Conservation (phyloP, 2,888 invertebrate genomes). For the Drosophila mimetica region DNA sequence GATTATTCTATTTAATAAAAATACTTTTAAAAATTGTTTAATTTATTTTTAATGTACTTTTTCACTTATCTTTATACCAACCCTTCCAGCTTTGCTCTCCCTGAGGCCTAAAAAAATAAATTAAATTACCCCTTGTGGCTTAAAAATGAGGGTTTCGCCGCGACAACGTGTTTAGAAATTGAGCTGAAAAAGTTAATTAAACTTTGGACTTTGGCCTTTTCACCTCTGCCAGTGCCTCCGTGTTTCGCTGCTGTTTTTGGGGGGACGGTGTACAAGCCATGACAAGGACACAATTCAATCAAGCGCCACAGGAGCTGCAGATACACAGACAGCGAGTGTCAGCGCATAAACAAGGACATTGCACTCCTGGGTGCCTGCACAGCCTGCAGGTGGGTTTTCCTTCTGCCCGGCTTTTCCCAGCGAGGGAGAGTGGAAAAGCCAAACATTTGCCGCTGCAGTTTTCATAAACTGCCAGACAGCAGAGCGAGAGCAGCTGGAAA, state of each 20-base stretch:
- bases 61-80: neutral
- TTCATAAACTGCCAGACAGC: conserved; percentile 72
- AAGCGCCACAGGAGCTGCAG: conserved; percentile 57
- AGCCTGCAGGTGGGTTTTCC: conserved; percentile 12
- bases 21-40: too few species aligned
- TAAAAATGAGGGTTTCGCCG: conserved; percentile 1
- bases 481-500: conserved; percentile 27
- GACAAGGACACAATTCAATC: conserved; percentile 79
- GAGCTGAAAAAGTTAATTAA: conserved; percentile 72
- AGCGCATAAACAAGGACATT: conserved; percentile 78
- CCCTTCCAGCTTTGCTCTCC: conserved; percentile 2
- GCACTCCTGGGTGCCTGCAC: conserved; percentile 68
- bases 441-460: conserved; percentile 73
- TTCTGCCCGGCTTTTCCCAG: neutral
- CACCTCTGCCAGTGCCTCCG: neutral
- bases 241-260: neutral
- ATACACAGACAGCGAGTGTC: conserved; percentile 55
- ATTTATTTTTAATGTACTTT: neutral
- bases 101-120: conserved; percentile 3
- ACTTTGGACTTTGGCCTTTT: conserved; percentile 42
- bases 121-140: conserved; percentile 3
- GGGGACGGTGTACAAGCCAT: conserved; percentile 53
- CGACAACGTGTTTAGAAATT: conserved; percentile 62
- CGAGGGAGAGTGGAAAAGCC: conserved; percentile 25
- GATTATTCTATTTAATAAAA: neutral